phyloP scores from a whole-genome alignment of 2,888 invertebrate species.

The Unio delphinus region DNA sequence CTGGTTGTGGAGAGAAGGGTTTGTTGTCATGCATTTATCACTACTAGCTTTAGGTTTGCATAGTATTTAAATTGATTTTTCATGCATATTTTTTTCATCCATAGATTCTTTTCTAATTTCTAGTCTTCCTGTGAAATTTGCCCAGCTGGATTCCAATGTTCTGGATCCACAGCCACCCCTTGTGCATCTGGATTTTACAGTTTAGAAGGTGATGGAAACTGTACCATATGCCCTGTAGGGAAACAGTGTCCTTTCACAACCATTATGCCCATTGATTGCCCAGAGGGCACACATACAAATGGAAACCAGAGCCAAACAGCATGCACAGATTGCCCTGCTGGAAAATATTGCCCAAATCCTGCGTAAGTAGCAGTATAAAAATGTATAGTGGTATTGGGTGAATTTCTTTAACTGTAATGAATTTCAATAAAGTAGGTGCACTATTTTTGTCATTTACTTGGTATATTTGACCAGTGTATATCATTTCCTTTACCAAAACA shows the following conservation, averaged over 20 bases:
- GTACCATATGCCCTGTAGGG: conserved; percentile 57
- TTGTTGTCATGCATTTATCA: too few species aligned
- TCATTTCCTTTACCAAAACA: too few species aligned
- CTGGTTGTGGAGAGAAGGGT: too few species aligned
- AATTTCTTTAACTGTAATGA: too few species aligned
- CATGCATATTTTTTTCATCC: conserved; percentile 13
- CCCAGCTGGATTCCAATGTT: conserved; percentile 57
- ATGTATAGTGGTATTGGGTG: too few species aligned
- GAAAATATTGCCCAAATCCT: conserved; percentile 50
- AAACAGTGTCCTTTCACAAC: conserved; percentile 50
- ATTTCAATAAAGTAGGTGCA: too few species aligned
- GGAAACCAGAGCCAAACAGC: conserved; percentile 37
- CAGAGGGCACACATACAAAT: conserved; percentile 53
- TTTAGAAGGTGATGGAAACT: conserved; percentile 49
- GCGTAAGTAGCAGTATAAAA: conserved; percentile 20
- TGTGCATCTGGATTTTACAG: conserved; percentile 60
- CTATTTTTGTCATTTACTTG: too few species aligned
- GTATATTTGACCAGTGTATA: too few species aligned
- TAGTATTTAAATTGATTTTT: background rate
- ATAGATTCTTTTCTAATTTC: background rate
- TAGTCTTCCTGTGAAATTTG: conserved; percentile 43
- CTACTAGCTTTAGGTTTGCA: too few species aligned
- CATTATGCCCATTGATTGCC: conserved; percentile 48
- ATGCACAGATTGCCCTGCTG: conserved; percentile 60
- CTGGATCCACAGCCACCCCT: conserved; percentile 26